A percentile compares a stretch with the other conserved stretches of the same genome.
phyloP scores from a whole-genome alignment of 2,113 vertebrate species.

The Romanogobio albipinnatus region DNA sequence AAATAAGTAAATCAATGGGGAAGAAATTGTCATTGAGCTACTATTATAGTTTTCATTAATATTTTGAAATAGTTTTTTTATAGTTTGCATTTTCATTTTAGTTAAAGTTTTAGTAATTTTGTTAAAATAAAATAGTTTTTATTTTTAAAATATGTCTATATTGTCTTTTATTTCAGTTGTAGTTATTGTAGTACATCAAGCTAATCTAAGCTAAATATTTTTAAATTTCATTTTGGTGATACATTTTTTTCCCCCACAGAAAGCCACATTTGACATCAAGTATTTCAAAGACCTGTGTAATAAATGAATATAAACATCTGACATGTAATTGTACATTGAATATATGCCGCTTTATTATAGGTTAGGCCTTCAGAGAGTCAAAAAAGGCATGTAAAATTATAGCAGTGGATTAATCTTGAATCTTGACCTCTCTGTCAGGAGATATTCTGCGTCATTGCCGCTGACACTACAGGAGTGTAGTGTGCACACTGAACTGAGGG shows the following conservation, averaged over 20 bases:
- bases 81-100: no score
- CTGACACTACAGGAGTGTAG: conserved; percentile 10
- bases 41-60: no score
- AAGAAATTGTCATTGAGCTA: no score
- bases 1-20: neutral
- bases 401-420: neutral
- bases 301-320: neutral
- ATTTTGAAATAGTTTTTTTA: no score
- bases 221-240: no score
- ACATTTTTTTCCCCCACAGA: neutral
- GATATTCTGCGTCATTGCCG: conserved; percentile 19
- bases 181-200: neutral
- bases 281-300: neutral
- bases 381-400: neutral
- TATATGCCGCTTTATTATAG: neutral
- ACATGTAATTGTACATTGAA: neutral
- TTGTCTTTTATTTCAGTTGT: neutral
- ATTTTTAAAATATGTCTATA: no score
- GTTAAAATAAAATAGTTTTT: no score
- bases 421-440: conserved; percentile 23
- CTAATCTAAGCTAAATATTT: no score
- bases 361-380: neutral
- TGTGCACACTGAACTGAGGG: conserved; percentile 12
- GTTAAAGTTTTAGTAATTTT: no score
- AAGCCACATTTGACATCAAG: neutral